These are phyloP conservation scores for Sylvilagus floridanus DNA, from an alignment of 2,797 vertebrate species.

Conservation along the genomic window DNA sequence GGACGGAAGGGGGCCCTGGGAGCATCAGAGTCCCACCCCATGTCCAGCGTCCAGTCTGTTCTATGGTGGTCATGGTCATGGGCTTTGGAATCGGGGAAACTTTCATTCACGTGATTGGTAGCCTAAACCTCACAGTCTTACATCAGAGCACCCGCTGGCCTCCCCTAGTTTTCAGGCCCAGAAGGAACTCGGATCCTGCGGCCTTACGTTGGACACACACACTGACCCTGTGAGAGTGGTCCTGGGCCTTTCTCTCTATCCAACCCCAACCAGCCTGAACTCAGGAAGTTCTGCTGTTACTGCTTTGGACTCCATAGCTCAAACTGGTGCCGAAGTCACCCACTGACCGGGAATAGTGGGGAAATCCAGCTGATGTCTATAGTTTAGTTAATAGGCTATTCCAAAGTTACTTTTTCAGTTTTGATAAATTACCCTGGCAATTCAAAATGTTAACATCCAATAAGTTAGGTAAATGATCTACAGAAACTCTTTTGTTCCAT, in stretches of 20 bases:
- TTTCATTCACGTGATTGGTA: background rate
- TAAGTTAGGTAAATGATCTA: background rate
- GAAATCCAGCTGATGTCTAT: background rate
- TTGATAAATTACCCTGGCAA: background rate
- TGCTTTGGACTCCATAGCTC: background rate
- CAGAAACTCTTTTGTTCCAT: background rate
- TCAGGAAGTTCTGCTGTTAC: background rate
- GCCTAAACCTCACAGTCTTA: background rate
- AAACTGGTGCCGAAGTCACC: background rate
- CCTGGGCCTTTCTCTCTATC: background rate
- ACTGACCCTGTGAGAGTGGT: background rate
- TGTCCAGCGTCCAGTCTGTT: background rate
- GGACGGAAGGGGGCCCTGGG: background rate
- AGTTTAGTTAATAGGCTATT: background rate
- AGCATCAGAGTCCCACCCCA: background rate
- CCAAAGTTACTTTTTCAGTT: background rate
- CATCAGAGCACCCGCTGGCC: background rate
- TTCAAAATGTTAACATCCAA: background rate
- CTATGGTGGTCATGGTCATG: rapidly evolving
- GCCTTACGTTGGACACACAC: background rate
- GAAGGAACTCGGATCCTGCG: background rate
- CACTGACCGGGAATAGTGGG: background rate
- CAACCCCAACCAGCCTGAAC: background rate
- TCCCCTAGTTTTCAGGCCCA: background rate
- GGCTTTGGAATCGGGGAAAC: background rate